Evolutionary conservation across 1,140 invertebrate species (phyloP).

Genomic region (Aphaenogaster rudis): DNA sequence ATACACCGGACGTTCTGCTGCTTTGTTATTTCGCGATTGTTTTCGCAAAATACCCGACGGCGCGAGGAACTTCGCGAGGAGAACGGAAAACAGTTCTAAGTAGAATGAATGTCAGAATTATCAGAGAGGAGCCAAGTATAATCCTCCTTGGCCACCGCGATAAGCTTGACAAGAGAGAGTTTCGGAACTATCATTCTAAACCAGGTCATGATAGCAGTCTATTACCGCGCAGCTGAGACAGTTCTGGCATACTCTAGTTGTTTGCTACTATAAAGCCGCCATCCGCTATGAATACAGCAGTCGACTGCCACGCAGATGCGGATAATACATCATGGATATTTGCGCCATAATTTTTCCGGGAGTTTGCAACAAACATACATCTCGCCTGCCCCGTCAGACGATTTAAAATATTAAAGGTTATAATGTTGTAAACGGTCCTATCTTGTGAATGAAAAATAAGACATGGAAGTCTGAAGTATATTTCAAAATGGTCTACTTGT

Average conservation of each 20-base stretch:
- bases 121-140: constrained; percentile 45
- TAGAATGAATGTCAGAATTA: constrained; percentile 53
- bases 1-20: not conserved
- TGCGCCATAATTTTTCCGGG: constrained; percentile 60
- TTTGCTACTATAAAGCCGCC: constrained; percentile 62
- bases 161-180: constrained; percentile 59
- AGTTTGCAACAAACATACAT: constrained; percentile 60
- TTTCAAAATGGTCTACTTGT: not conserved
- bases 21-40: constrained; percentile 41
- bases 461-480: not conserved
- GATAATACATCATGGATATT: constrained; percentile 63
- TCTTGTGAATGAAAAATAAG: constrained; percentile 43
- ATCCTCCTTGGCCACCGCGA: constrained; percentile 56
- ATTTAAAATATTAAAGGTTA: constrained; percentile 65
- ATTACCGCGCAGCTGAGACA: constrained; percentile 61
- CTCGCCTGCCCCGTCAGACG: constrained; percentile 12
- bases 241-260: constrained; percentile 55
- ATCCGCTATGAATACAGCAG: constrained; percentile 59
- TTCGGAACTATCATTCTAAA: constrained; percentile 64
- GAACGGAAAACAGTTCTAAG: constrained; percentile 58
- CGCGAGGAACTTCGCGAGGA: not conserved
- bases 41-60: constrained; percentile 18
- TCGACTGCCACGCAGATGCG: constrained; percentile 60
- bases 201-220: constrained; percentile 64
- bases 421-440: constrained; percentile 50